A percentile compares a stretch with the other conserved stretches of the same genome.
phyloP scores from a whole-genome alignment of 2,888 invertebrate species.

The Agonopterix alstromeriana region DNA sequence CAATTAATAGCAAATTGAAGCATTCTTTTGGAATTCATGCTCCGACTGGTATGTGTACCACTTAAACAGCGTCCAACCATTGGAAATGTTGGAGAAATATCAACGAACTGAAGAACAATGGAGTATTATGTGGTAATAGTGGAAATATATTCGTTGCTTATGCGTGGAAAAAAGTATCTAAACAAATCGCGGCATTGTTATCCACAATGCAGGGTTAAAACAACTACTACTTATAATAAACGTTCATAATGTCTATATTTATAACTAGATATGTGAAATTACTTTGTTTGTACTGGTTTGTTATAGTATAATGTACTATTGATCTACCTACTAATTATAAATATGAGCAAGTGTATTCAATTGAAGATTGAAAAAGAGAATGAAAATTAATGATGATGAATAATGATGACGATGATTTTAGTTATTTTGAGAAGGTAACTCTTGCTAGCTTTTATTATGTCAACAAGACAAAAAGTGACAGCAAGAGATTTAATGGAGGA shows the following conservation, averaged over 20 bases:
- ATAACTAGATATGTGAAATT: too few relatives aligned
- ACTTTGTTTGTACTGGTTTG: too few relatives aligned
- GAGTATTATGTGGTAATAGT: conserved; percentile 76
- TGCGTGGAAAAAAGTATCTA: conserved; percentile 70
- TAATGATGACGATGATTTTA: too few relatives aligned
- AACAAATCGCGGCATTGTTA: conserved; percentile 73
- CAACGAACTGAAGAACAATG: conserved; percentile 70
- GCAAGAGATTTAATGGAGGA: too few relatives aligned
- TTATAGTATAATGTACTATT: too few relatives aligned
- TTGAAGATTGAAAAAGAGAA: too few relatives aligned
- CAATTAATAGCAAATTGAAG: conserved; percentile 48
- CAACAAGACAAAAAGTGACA: too few relatives aligned
- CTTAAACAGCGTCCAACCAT: conserved; percentile 59
- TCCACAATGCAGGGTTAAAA: conserved; percentile 47
- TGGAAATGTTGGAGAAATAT: conserved; percentile 68
- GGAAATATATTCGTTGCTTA: conserved; percentile 72
- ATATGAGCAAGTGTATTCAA: too few relatives aligned
- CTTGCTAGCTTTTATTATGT: too few relatives aligned
- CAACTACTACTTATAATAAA: conserved; percentile 30
- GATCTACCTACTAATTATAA: too few relatives aligned
- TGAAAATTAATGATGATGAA: too few relatives aligned
- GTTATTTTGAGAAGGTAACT: too few relatives aligned
- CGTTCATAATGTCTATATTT: not conserved
- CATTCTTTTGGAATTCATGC: conserved; percentile 53
- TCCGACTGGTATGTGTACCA: conserved; percentile 62